These are phyloP conservation scores for Mustelus asterias DNA, from an alignment of 2,113 vertebrate genomes.

Conservation along the genomic window DNA sequence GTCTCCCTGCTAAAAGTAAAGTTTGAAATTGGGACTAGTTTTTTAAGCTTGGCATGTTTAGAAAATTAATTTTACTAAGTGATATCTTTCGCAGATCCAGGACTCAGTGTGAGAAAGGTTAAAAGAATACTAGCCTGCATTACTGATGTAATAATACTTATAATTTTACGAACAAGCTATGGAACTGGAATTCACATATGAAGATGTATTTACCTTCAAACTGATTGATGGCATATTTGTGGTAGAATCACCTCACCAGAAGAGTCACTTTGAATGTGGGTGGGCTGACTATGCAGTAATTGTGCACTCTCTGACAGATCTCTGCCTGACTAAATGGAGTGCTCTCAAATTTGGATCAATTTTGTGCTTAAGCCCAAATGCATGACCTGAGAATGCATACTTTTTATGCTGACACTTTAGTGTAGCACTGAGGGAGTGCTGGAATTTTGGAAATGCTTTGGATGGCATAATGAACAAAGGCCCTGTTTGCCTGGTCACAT, in stretches of 20 bases:
- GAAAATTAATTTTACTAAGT: not conserved
- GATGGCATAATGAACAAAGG: not conserved
- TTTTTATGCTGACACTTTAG: not conserved
- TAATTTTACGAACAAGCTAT: not conserved
- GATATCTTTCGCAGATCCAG: not conserved
- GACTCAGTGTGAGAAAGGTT: not conserved
- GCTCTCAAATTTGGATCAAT: not conserved
- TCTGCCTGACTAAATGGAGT: not conserved
- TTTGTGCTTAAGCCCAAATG: not conserved
- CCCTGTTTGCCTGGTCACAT: not conserved
- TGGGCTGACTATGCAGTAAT: not conserved
- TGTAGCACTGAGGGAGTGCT: not conserved
- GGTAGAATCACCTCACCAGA: not conserved
- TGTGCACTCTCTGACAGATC: not conserved
- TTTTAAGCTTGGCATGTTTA: not conserved
- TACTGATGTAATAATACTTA: not conserved
- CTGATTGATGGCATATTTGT: not conserved
- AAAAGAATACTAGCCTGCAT: not conserved
- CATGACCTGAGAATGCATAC: not conserved
- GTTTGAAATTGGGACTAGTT: not conserved
- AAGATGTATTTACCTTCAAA: not conserved
- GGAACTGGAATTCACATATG: not conserved
- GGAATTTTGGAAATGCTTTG: not conserved
- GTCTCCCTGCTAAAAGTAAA: not conserved
- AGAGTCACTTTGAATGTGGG: not conserved